Evolutionary conservation across 1,140 invertebrate genomes (phyloP).

Genomic region (Lepidotrigona ventralis): DNA sequence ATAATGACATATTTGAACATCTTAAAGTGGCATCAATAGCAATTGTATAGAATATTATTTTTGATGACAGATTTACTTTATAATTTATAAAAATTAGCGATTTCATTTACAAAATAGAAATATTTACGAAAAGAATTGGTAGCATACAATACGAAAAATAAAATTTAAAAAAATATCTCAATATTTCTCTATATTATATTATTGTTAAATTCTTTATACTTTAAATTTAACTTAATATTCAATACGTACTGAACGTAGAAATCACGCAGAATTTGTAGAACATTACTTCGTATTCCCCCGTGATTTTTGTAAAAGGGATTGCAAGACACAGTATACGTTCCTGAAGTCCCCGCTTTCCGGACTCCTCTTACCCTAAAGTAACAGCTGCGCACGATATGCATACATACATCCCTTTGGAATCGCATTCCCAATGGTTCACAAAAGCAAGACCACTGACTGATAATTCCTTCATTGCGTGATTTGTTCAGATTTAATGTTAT

Average conservation of each 20-base stretch:
- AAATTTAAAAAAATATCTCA: not conserved
- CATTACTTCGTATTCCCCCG: not conserved
- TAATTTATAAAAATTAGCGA: not conserved
- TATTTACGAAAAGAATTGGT: too few relatives aligned
- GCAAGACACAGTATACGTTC: not conserved
- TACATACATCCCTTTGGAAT: slow-evolving; percentile 29
- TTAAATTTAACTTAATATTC: not conserved
- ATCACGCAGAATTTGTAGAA: not conserved
- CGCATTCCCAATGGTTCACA: not conserved
- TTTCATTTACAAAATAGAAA: not conserved
- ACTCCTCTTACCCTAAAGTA: slow-evolving; percentile 36
- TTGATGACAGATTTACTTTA: not conserved
- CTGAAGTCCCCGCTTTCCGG: slow-evolving; percentile 34
- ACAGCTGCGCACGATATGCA: slow-evolving; percentile 51
- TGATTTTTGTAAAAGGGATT: not conserved
- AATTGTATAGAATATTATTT: not conserved
- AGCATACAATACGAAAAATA: not conserved
- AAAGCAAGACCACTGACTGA: slow-evolving; percentile 20
- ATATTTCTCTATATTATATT: not conserved
- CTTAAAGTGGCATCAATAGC: not conserved
- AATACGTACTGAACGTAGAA: not conserved
- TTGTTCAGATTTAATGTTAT: slow-evolving; percentile 6
- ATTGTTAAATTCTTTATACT: not conserved
- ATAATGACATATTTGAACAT: not conserved
- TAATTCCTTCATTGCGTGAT: slow-evolving; percentile 23